Percentiles rank a stretch among this genome's conserved stretches.
phyloP scores from a whole-genome alignment of 2,888 invertebrate genomes.

The Marasmarcha lunaedactyla region DNA sequence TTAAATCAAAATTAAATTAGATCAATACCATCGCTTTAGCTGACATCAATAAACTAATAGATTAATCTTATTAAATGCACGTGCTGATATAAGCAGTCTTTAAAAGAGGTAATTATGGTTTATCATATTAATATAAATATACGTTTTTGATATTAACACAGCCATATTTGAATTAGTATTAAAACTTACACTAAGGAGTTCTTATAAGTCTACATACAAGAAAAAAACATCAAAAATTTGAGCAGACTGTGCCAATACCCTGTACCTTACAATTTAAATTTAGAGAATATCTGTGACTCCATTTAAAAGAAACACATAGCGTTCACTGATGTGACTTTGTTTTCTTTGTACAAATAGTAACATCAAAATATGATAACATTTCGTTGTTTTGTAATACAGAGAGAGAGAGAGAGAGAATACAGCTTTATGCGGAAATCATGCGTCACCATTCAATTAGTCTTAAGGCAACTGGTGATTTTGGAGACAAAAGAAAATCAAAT shows the following conservation, averaged over 20 bases:
- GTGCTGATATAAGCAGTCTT: slow-evolving; percentile 46
- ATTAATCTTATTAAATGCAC: slow-evolving; percentile 22
- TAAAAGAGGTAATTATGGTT: slow-evolving; percentile 63
- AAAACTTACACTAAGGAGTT: background rate
- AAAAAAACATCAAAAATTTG: slow-evolving; percentile 26
- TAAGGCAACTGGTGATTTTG: slow-evolving; percentile 79
- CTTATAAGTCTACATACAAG: slow-evolving; percentile 11
- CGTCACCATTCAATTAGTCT: slow-evolving; percentile 70
- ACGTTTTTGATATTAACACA: slow-evolving; percentile 64
- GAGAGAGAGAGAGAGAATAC: too few relatives aligned
- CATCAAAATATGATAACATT: too few relatives aligned
- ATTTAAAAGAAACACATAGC: slow-evolving; percentile 27
- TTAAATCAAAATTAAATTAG: background rate
- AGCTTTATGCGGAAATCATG: too few relatives aligned
- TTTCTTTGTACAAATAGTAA: too few relatives aligned
- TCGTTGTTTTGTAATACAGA: too few relatives aligned
- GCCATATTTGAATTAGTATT: slow-evolving; percentile 46
- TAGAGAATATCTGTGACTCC: slow-evolving; percentile 14
- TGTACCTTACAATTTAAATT: slow-evolving; percentile 20
- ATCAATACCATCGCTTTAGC: background rate
- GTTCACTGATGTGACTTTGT: too few relatives aligned
- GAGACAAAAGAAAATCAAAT: slow-evolving; percentile 85
- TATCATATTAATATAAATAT: slow-evolving; percentile 41
- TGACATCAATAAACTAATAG: background rate
- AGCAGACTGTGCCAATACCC: slow-evolving; percentile 40